These are phyloP conservation scores for Holcopasites calliopsidis DNA, from an alignment of 1,140 invertebrate species.

Conservation along the genomic window DNA sequence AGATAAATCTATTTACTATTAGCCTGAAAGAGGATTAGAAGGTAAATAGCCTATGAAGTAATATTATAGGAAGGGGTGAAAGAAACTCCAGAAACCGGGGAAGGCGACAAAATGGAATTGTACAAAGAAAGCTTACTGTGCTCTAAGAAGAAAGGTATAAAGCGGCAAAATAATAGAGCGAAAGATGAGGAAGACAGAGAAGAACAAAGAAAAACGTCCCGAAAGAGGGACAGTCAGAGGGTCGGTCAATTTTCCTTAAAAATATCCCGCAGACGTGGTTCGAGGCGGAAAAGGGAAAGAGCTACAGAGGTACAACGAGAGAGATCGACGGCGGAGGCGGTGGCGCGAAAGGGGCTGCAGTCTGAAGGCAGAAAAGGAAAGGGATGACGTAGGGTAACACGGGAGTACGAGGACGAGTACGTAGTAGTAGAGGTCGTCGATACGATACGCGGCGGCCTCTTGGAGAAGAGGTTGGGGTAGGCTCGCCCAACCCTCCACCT, in stretches of 20 bases:
- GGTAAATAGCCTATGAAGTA: neutral
- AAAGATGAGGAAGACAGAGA: constrained; percentile 31
- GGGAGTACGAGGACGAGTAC: constrained; percentile 40
- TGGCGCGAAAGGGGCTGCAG: constrained; percentile 51
- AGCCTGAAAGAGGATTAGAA: neutral
- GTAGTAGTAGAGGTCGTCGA: constrained; percentile 76
- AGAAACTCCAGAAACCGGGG: neutral
- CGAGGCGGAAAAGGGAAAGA: constrained; percentile 26
- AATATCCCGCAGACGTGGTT: constrained; percentile 62
- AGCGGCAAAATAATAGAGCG: constrained; percentile 7
- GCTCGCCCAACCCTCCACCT: constrained; percentile 63
- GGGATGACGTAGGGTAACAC: constrained; percentile 59
- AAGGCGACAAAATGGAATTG: neutral
- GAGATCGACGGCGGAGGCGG: constrained; percentile 40
- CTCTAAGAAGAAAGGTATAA: constrained; percentile 44
- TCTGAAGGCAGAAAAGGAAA: constrained; percentile 45
- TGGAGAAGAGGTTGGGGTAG: constrained; percentile 78
- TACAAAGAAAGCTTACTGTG: too few relatives aligned
- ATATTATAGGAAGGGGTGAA: neutral
- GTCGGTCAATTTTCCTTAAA: constrained; percentile 67
- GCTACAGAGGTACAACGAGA: constrained; percentile 39
- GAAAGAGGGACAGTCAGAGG: constrained; percentile 38
- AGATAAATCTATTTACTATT: constrained; percentile 28
- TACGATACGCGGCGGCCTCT: constrained; percentile 71
- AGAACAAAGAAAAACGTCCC: constrained; percentile 64